Conservation (phyloP, 1,140 invertebrate species). For the Aphaenogaster rudis region DNA sequence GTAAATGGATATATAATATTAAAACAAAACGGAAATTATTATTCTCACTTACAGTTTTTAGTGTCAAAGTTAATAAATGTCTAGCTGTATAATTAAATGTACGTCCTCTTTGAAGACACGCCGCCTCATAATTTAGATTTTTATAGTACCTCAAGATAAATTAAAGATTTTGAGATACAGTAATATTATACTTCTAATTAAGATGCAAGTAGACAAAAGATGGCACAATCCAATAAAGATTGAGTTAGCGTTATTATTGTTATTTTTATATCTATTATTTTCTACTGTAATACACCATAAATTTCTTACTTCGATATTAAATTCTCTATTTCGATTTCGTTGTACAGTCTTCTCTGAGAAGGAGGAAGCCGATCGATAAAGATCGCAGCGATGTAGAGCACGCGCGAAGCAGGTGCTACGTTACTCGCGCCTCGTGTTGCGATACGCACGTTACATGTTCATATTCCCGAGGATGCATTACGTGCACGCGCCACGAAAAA, state of each 20-base stretch:
- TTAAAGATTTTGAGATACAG: not conserved
- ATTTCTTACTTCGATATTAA: not conserved
- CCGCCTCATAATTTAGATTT: not conserved
- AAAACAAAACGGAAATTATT: too few relatives aligned
- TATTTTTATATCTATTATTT: not conserved
- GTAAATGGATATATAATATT: too few relatives aligned
- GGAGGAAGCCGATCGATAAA: constrained; percentile 48
- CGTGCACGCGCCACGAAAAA: constrained; percentile 38
- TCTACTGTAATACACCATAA: not conserved
- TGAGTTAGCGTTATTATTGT: not conserved
- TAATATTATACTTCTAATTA: not conserved
- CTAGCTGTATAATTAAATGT: too few relatives aligned
- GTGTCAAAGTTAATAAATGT: too few relatives aligned
- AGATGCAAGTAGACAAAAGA: not conserved
- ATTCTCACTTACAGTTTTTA: too few relatives aligned
- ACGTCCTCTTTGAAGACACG: too few relatives aligned
- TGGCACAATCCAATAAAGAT: not conserved
- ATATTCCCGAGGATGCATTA: constrained; percentile 36
- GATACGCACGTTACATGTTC: constrained; percentile 41
- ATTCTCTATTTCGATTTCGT: not conserved
- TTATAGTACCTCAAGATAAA: not conserved
- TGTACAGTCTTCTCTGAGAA: not conserved
- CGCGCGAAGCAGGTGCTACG: constrained; percentile 37
- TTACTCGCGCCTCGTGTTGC: constrained; percentile 15
- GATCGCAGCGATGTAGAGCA: constrained; percentile 11